Evolutionary conservation across 2,113 vertebrate genomes (phyloP).

Genomic region (Cyphomyrus discorhynchus): DNA sequence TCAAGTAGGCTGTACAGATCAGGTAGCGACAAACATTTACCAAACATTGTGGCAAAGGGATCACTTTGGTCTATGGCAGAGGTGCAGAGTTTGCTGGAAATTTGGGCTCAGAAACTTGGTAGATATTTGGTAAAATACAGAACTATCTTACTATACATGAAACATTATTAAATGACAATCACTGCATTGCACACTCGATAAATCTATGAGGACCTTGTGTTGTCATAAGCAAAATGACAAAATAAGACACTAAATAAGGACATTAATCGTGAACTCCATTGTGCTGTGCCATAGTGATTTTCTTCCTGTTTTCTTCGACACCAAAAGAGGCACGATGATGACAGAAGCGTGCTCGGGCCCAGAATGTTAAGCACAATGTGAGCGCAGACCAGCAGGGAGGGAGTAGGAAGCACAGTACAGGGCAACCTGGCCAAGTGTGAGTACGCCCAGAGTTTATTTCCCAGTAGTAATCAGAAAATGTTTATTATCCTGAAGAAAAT

Average conservation of each 20-base stretch:
- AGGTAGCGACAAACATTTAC: background rate
- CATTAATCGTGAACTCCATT: background rate
- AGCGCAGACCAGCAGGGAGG: background rate
- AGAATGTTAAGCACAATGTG: background rate
- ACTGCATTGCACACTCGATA: background rate
- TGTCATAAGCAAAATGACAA: background rate
- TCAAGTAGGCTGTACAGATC: background rate
- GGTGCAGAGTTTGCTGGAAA: too few relatives aligned
- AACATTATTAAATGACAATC: background rate
- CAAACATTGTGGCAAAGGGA: background rate
- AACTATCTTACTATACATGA: background rate
- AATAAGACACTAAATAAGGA: background rate
- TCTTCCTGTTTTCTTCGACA: background rate
- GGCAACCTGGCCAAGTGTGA: background rate
- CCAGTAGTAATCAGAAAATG: background rate
- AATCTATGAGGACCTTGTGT: background rate
- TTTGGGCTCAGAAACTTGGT: background rate
- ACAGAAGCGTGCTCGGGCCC: background rate
- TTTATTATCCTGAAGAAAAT: background rate
- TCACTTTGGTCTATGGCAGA: background rate
- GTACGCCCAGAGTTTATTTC: background rate
- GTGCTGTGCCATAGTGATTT: background rate
- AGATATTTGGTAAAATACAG: background rate
- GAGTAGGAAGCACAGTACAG: background rate
- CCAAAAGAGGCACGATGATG: background rate